Evolutionary conservation across 2,797 vertebrate genomes (phyloP).

Genomic region (Chloroceryle amazona): DNA sequence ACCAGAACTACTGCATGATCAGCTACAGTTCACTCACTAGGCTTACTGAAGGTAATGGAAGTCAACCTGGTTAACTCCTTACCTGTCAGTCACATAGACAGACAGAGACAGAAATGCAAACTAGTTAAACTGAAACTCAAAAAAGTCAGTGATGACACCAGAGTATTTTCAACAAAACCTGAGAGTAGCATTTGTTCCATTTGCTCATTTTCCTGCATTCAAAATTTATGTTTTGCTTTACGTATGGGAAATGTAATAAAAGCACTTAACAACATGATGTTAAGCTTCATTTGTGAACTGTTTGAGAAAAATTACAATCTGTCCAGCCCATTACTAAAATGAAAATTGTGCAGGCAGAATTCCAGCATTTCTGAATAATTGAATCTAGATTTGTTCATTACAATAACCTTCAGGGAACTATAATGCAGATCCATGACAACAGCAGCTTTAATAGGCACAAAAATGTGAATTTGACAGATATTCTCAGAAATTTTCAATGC

Average conservation of each 20-base stretch:
- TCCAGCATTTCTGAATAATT: slow-evolving; percentile 55
- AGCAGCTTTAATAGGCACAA: slow-evolving; percentile 44
- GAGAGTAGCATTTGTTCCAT: background rate
- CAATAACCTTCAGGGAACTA: slow-evolving; percentile 51
- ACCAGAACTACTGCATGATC: background rate
- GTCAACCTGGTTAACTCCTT: background rate
- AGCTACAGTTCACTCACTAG: accelerated
- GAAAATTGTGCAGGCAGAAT: slow-evolving; percentile 57
- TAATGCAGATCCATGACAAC: slow-evolving; percentile 23
- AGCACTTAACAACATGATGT: slow-evolving; percentile 29
- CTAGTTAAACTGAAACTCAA: background rate
- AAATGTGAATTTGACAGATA: slow-evolving; percentile 24
- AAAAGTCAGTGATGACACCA: background rate
- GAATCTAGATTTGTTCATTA: slow-evolving; percentile 62
- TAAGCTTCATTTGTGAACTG: slow-evolving; percentile 50
- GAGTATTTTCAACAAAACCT: slow-evolving; percentile 12
- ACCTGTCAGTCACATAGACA: background rate
- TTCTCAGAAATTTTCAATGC: background rate
- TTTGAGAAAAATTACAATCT: slow-evolving; percentile 58
- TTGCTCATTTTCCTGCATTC: slow-evolving; percentile 18
- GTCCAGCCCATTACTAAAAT: slow-evolving; percentile 49
- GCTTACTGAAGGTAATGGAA: background rate
- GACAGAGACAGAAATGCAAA: background rate
- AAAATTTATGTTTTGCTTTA: slow-evolving; percentile 41
- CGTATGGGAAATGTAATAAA: slow-evolving; percentile 24